Conservation (phyloP, 2,888 invertebrate genomes). For the Alloplasta piceator region DNA sequence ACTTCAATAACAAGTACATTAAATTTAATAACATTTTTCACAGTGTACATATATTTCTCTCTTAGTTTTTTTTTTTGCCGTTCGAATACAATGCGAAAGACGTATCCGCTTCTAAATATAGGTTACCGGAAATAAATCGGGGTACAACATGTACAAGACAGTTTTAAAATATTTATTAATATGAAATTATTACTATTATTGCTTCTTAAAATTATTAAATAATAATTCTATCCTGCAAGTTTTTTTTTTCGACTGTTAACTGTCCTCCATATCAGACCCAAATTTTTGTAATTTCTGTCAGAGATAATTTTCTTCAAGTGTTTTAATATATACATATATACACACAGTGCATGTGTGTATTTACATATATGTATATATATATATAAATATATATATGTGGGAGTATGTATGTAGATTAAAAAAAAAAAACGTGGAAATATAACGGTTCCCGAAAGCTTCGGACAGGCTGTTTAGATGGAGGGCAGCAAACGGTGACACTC, state of each 20-base stretch:
- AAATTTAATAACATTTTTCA: too few species aligned
- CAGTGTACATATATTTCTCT: background rate
- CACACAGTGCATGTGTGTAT: slow-evolving; percentile 9
- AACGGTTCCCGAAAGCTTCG: slow-evolving; percentile 63
- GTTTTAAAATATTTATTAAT: slow-evolving; percentile 82
- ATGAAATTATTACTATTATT: slow-evolving; percentile 82
- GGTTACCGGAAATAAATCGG: slow-evolving; percentile 74
- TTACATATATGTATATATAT: slow-evolving; percentile 72
- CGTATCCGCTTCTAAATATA: slow-evolving; percentile 39
- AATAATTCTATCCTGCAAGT: slow-evolving; percentile 76
- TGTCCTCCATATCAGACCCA: slow-evolving; percentile 74
- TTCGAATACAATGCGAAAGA: slow-evolving; percentile 2
- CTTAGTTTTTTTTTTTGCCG: background rate
- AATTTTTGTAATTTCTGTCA: slow-evolving; percentile 34
- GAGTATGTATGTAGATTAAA: too few species aligned
- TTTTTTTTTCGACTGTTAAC: slow-evolving; percentile 73
- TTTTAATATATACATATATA: background rate
- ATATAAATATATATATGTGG: too few species aligned
- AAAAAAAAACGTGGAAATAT: slow-evolving; percentile 32
- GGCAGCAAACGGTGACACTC: slow-evolving; percentile 75
- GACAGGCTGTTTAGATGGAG: slow-evolving; percentile 74
- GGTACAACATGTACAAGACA: slow-evolving; percentile 74
- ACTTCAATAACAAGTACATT: too few species aligned
- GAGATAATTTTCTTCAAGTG: slow-evolving; percentile 73
- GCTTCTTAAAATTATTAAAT: slow-evolving; percentile 81